phyloP scores from a whole-genome alignment of 1,140 invertebrate genomes.

The Marisa cornuarietis region DNA sequence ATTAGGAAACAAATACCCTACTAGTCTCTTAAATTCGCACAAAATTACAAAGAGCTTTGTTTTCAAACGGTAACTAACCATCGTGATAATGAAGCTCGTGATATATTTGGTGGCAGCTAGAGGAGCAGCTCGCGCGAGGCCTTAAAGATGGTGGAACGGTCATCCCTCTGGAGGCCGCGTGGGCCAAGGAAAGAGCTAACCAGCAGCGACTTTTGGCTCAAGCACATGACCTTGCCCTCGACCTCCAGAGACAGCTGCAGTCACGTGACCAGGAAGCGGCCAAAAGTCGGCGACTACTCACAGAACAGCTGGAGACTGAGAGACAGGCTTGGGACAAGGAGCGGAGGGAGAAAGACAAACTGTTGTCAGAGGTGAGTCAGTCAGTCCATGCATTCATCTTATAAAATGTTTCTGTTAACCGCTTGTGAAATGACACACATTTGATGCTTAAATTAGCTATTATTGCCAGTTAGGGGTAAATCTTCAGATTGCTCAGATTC shows the following conservation, averaged over 20 bases:
- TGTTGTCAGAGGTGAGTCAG: slow-evolving; percentile 28
- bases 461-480: no score
- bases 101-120: slow-evolving; percentile 65
- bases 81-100: background rate
- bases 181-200: slow-evolving; percentile 94
- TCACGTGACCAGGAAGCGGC: slow-evolving; percentile 48
- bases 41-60: background rate
- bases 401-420: no score
- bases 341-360: slow-evolving; percentile 41
- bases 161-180: slow-evolving; percentile 87
- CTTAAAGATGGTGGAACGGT: slow-evolving; percentile 79
- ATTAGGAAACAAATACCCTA: no score
- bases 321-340: slow-evolving; percentile 30
- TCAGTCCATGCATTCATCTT: no score
- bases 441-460: no score
- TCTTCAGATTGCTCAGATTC: no score
- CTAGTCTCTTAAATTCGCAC: no score
- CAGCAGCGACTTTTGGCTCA: slow-evolving; percentile 89
- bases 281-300: slow-evolving; percentile 42
- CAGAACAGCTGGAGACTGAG: slow-evolving; percentile 46
- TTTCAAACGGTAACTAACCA: background rate
- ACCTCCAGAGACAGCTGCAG: slow-evolving; percentile 70
- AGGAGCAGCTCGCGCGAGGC: slow-evolving; percentile 62
- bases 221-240: slow-evolving; percentile 88
- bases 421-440: no score